Evolutionary conservation across 2,888 invertebrate genomes (phyloP), one percentile per base, ranked within the genome.

Genomic region (Apotomis turbidana): DNA sequence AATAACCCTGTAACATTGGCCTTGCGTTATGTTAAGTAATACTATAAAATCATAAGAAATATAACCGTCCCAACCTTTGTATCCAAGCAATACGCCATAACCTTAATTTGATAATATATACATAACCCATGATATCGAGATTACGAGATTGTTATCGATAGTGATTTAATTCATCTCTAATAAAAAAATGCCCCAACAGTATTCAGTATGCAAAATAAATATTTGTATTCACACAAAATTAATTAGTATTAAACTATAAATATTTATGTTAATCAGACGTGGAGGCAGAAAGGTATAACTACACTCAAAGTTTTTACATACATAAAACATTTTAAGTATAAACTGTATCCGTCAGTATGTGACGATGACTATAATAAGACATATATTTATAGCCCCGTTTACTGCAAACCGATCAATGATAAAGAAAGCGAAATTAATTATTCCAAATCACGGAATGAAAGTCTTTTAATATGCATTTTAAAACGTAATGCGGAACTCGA

Each of bases 381-480:
- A 55, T 67, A 41, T 13, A 63, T 52, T 38, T 12, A 63, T 6
- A 41, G 41, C 36, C 12, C n/a, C 44, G 36, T 71, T 61, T 58
- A 41, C 51, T 51, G 15, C 67, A 3, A 44, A 61, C 58, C 62
- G 57, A 68, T 49, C 49, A 58, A 9, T 61, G 36, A 62, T 51
- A 61, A 71, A 71, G 68, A 71, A 71, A 68, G 71, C 61, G 68
- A 57, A 52, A 54, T 58, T 60, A 62, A 68, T 67, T 27, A 71
- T 55, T 41, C 10, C 61, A 13, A 71, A 62, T 41, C 54, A 52
- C 71, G 66, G 61, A 62, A 71, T 52, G 67, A 71, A 68, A 71
- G 68, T 68, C n/a, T 67, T 67, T 58, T 61, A 57, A 71, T 71
- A 68, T 52, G 71, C 61, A 71, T 49, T 62, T 67, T 57, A 71